Percentiles rank a stretch among this genome's conserved stretches.
Evolutionary conservation across 2,113 vertebrate species (phyloP).

Genomic region (Elachura formosa): DNA sequence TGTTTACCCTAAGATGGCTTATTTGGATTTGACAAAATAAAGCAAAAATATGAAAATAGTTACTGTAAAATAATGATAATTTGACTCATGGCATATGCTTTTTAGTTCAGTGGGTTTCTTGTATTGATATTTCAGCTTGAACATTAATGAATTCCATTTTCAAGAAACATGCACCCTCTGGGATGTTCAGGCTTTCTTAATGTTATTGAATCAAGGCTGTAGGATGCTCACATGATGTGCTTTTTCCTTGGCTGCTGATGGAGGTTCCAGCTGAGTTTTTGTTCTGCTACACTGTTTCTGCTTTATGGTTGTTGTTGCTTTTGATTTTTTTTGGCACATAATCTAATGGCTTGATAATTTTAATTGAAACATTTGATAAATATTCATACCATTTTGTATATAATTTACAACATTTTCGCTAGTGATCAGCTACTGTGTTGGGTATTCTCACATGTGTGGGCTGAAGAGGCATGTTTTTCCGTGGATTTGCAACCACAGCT

Average conservation of each 20-base stretch:
- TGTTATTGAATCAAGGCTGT: slow-evolving; percentile 26
- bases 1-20: background rate
- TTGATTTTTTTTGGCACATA: background rate
- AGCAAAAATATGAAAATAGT: background rate
- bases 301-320: slow-evolving; percentile 7
- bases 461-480: background rate
- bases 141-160: slow-evolving; percentile 55
- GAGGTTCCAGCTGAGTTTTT: slow-evolving; percentile 42
- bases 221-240: background rate
- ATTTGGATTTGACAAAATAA: background rate
- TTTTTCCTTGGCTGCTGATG: slow-evolving; percentile 4
- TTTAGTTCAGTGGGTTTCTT: slow-evolving; percentile 25
- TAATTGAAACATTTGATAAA: slow-evolving; percentile 58
- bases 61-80: background rate
- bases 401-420: background rate
- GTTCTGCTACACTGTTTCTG: slow-evolving; percentile 9
- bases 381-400: slow-evolving; percentile 42
- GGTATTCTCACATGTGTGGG: background rate
- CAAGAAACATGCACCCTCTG: background rate
- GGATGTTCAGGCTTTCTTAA: slow-evolving; percentile 26
- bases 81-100: slow-evolving; percentile 8
- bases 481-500: background rate
- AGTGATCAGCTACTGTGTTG: background rate
- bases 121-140: slow-evolving; percentile 45
- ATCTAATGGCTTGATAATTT: slow-evolving; percentile 48